phyloP scores from a whole-genome alignment of 2,113 vertebrate genomes.

The Mus musculus region GRCm39 chr7:35113501-35114000 shows the following conservation, averaged over 20 bases:
- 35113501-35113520: neutral
- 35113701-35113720: neutral
- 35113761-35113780: neutral
- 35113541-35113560: conserved; percentile 52
- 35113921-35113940: neutral
- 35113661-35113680: neutral
- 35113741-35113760: neutral
- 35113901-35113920: neutral
- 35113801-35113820: neutral
- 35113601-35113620: conserved; percentile 30
- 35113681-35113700: no score
- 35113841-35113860: neutral
- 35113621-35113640: neutral
- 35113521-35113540: conserved; percentile 1
- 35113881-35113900: neutral
- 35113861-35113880: neutral
- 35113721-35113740: neutral
- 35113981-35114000: neutral
- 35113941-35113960: neutral
- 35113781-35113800: neutral
- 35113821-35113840: neutral
- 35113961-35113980: neutral
- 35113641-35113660: neutral
- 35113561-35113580: conserved; percentile 77
- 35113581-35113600: conserved; percentile 84